These are phyloP conservation scores for Pempheris klunzingeri DNA, from an alignment of 2,797 vertebrate species.

Conservation along the genomic window DNA sequence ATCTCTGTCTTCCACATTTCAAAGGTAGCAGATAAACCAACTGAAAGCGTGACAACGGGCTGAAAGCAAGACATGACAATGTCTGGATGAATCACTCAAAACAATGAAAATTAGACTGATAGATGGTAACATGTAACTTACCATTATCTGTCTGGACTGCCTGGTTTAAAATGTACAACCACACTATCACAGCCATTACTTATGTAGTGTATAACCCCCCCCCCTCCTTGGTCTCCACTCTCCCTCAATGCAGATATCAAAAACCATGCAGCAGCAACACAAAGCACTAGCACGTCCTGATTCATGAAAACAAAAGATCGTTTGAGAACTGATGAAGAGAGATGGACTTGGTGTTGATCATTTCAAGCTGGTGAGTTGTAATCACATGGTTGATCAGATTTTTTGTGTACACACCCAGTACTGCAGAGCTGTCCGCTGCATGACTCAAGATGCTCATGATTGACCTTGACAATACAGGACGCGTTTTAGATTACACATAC, in stretches of 20 bases:
- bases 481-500: slow-evolving; percentile 71
- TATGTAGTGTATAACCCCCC: background rate
- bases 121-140: slow-evolving; percentile 51
- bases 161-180: slow-evolving; percentile 30
- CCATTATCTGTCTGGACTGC: slow-evolving; percentile 33
- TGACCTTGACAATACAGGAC: slow-evolving; percentile 77
- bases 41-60: slow-evolving; percentile 42
- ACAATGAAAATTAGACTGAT: slow-evolving; percentile 43
- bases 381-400: slow-evolving; percentile 59
- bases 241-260: slow-evolving; percentile 58
- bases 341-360: slow-evolving; percentile 53
- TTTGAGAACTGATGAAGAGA: slow-evolving; percentile 56
- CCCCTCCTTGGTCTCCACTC: slow-evolving; percentile 29
- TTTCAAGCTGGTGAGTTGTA: slow-evolving; percentile 56
- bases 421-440: slow-evolving; percentile 79
- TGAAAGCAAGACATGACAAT: slow-evolving; percentile 51
- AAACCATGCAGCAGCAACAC: slow-evolving; percentile 73
- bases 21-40: slow-evolving; percentile 31
- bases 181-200: slow-evolving; percentile 34
- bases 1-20: slow-evolving; percentile 13
- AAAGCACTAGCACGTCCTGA: slow-evolving; percentile 50
- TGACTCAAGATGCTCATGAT: slow-evolving; percentile 81
- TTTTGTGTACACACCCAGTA: slow-evolving; percentile 78
- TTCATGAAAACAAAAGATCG: slow-evolving; percentile 56
- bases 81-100: slow-evolving; percentile 60